Evolutionary conservation across 2,888 invertebrate species (phyloP).

Genomic region (Parnassius mnemosyne): DNA sequence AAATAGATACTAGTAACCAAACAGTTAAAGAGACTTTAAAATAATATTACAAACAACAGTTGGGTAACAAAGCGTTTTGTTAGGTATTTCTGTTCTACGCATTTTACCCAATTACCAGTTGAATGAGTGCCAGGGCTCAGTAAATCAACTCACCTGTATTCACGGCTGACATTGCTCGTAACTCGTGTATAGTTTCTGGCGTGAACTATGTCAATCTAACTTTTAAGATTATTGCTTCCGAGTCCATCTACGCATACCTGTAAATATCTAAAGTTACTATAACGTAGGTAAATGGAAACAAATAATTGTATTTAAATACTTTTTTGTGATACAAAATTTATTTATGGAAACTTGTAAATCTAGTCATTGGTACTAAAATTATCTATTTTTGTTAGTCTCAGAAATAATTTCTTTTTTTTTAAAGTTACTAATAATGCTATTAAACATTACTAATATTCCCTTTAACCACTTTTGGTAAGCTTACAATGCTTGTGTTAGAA

Average conservation of each 20-base stretch:
- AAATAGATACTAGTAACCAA: too few relatives aligned
- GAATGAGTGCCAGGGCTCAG: constrained; percentile 64
- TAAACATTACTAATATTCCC: too few relatives aligned
- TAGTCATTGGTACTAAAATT: too few relatives aligned
- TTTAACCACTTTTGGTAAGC: too few relatives aligned
- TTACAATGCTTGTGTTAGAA: too few relatives aligned
- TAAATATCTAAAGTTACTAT: constrained; percentile 57
- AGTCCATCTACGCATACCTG: constrained; percentile 57
- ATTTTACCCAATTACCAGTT: constrained; percentile 67
- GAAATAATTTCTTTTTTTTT: too few relatives aligned
- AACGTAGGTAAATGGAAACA: not conserved
- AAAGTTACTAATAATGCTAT: too few relatives aligned
- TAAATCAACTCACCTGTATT: constrained; percentile 58
- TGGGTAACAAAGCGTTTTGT: constrained; percentile 11
- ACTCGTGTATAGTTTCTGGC: constrained; percentile 65
- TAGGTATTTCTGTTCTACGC: constrained; percentile 44
- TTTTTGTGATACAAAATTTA: too few relatives aligned
- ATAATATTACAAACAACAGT: not conserved
- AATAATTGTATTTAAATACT: not conserved
- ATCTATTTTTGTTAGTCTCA: too few relatives aligned
- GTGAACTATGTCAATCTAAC: constrained; percentile 77
- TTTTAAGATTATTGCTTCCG: constrained; percentile 77
- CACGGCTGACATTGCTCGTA: constrained; percentile 60
- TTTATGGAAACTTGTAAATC: too few relatives aligned
- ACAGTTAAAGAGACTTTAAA: too few relatives aligned